phyloP scores from a whole-genome alignment of 1,140 invertebrate genomes.

The Aporrectodea caliginosa region DNA sequence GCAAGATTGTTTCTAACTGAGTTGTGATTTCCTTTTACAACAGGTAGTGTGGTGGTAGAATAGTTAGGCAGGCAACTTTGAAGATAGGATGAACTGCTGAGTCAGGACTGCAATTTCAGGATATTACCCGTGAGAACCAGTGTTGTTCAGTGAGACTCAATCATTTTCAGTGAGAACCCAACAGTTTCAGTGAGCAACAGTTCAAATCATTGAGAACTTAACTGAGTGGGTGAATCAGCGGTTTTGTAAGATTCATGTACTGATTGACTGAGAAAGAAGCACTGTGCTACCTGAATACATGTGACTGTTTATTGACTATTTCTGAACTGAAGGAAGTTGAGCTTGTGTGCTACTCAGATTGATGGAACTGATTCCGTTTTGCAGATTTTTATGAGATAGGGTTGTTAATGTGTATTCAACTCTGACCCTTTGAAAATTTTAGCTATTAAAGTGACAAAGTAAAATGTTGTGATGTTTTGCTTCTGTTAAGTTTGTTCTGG shows the following conservation, averaged over 20 bases:
- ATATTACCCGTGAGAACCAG: neutral
- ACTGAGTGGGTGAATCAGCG: neutral
- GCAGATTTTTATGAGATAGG: neutral
- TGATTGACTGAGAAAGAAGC: neutral
- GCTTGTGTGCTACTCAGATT: neutral
- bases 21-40: neutral
- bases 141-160: neutral
- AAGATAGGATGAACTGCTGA: neutral
- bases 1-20: neutral
- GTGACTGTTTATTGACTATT: neutral
- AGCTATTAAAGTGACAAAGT: neutral
- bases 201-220: neutral
- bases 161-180: neutral
- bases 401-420: too few relatives aligned
- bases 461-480: too few relatives aligned
- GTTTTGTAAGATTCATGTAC: neutral
- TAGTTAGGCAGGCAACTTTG: neutral
- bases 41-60: neutral
- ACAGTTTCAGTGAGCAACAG: neutral
- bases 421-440: too few relatives aligned
- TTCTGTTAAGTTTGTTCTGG: too few relatives aligned
- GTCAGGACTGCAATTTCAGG: neutral
- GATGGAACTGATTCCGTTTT: neutral
- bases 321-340: neutral
- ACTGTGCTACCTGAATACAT: neutral